These are phyloP conservation scores for Pogoniulus pusillus DNA, from an alignment of 2,797 vertebrate species.

Conservation along the genomic window DNA sequence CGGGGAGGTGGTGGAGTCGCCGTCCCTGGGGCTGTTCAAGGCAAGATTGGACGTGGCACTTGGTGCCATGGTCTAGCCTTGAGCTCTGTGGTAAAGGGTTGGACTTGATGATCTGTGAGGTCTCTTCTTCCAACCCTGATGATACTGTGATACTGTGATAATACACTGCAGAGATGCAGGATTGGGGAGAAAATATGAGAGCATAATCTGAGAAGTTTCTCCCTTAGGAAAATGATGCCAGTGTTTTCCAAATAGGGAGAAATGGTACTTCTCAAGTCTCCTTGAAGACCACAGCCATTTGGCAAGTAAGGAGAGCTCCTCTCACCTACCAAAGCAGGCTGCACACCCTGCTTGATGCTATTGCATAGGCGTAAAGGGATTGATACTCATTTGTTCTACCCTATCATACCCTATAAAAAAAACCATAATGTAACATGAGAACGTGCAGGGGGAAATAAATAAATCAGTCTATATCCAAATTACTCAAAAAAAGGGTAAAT, in stretches of 20 bases:
- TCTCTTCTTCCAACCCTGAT: no score
- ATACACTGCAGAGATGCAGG: conserved; percentile 24
- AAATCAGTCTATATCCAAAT: neutral
- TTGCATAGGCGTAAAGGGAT: neutral
- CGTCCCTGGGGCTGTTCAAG: no score
- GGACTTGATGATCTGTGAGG: no score
- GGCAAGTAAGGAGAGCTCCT: neutral
- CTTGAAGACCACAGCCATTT: neutral
- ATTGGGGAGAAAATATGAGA: neutral
- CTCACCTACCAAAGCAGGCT: neutral
- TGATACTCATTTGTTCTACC: neutral
- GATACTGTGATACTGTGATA: no score
- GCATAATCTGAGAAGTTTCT: neutral
- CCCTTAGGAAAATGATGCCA: neutral
- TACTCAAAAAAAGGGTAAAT: neutral
- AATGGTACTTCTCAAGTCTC: neutral
- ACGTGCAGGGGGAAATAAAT: neutral
- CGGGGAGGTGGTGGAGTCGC: no score
- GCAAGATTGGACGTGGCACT: no score
- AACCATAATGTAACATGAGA: neutral
- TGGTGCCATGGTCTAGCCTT: no score
- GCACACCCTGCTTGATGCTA: neutral
- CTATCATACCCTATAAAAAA: neutral
- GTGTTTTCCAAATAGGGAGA: neutral
- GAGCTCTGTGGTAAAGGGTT: no score